Base-by-base conservation (phyloP, 2,888 invertebrate species). In the Lomographa bimaculata region DNA sequence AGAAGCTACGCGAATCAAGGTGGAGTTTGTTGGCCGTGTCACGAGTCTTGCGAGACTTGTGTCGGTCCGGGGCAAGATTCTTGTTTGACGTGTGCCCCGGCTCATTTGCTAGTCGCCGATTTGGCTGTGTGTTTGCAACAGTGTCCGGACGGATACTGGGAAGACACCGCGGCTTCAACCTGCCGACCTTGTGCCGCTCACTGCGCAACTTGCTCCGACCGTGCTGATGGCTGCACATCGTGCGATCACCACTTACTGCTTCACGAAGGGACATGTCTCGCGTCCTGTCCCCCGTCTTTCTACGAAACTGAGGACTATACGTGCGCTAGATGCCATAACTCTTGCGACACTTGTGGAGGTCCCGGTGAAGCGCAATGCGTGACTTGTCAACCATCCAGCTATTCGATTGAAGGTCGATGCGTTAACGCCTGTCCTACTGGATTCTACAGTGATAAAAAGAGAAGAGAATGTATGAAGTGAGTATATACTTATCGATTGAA, bases 241-340 rank as follows among this genome's bases (percentile, higher is more conserved):
- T 97, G 97, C 73, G 96, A 96, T 63, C 96, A 96, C 76, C 96
- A 97, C 69, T 87, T 97, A 48, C 93, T 97, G 29, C 92, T 97
- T 64, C 93, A 94, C 70, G 93, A 94, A 50, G 94, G 94, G 62
- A 93, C 93, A 60, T 97, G 97, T 78, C 91, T 95, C 57, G 94
- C 96, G 3, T 92, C 95, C 0, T 97, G 97, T 79, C 97, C 97
- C 0, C 71, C 92, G 7, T 92, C 94, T 53, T 95, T 94, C 23
- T 97, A 92, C 68, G 97, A 97, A 81, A 96, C 95, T 1, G 95
- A 96, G 63, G 96, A 97, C 73, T 95, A 96, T 78, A 93, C 92
- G 91, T 96, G 96, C 75, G 92, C 93, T 17, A 91, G 93, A 29
- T 96, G 96, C 69, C 95, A 96, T 79, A 79, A 92, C 29, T 91